Conservation (phyloP, 2,113 vertebrate genomes). For the Hoplias malabaricus region DNA sequence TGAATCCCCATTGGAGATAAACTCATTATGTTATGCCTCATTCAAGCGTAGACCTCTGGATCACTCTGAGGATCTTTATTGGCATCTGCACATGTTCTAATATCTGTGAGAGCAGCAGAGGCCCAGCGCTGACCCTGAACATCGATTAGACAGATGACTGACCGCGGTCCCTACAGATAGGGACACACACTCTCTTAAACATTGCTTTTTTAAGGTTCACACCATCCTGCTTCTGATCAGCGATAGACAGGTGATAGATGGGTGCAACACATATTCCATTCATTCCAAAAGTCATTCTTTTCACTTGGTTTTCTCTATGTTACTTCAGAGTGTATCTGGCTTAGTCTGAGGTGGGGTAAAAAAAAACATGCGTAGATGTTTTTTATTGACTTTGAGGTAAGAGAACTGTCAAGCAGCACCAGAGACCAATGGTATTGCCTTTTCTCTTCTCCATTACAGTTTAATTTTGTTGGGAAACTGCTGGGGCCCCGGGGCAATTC, state of each 20-base stretch:
- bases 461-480: slow-evolving; percentile 99
- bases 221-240: slow-evolving; percentile 2
- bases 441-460: slow-evolving; percentile 76
- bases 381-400: slow-evolving; percentile 45
- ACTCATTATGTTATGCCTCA: slow-evolving; percentile 76
- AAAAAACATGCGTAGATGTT: slow-evolving; percentile 17
- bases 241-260: background rate
- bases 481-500: slow-evolving; percentile 98
- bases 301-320: background rate
- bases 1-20: slow-evolving; percentile 75
- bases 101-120: slow-evolving; percentile 32
- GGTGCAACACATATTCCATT: background rate
- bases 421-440: slow-evolving; percentile 43
- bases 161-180: slow-evolving; percentile 40
- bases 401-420: slow-evolving; percentile 27
- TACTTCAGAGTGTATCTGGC: background rate
- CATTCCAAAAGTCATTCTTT: background rate
- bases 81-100: slow-evolving; percentile 60
- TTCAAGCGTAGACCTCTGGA: slow-evolving; percentile 69
- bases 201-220: background rate
- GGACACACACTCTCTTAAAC: background rate
- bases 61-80: slow-evolving; percentile 65
- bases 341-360: slow-evolving; percentile 25
- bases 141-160: slow-evolving; percentile 58
- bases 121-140: slow-evolving; percentile 54